Evolutionary conservation across 2,888 invertebrate genomes (phyloP).

Genomic region (Vesta saturnalis): DNA sequence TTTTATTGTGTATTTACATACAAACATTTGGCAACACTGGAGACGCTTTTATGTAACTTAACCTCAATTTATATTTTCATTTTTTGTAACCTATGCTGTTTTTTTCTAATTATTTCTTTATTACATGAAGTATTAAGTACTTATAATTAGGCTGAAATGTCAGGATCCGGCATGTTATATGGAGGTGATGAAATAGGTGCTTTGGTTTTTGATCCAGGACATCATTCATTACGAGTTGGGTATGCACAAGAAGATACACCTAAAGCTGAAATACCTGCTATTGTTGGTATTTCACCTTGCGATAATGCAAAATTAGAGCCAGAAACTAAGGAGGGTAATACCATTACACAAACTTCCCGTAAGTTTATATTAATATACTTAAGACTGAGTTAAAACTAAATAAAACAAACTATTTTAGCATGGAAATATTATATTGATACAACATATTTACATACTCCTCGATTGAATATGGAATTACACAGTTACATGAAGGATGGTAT

Average conservation of each 20-base stretch:
- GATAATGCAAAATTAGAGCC: slow-evolving; percentile 74
- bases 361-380: background rate
- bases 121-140: slow-evolving; percentile 4
- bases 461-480: slow-evolving; percentile 87
- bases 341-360: slow-evolving; percentile 44
- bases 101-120: slow-evolving; percentile 2
- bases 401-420: slow-evolving; percentile 48
- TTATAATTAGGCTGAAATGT: slow-evolving; percentile 18
- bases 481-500: slow-evolving; percentile 98
- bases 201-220: slow-evolving; percentile 96
- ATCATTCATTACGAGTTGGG: slow-evolving; percentile 88
- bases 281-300: slow-evolving; percentile 85
- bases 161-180: slow-evolving; percentile 77
- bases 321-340: slow-evolving; percentile 77
- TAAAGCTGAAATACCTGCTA: slow-evolving; percentile 96
- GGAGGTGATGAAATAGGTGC: slow-evolving; percentile 99
- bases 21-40: no score
- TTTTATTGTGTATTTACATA: no score
- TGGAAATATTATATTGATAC: slow-evolving; percentile 91
- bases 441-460: slow-evolving; percentile 89
- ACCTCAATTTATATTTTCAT: background rate
- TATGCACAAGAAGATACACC: slow-evolving; percentile 99
- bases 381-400: background rate
- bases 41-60: background rate
- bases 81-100: background rate